phyloP scores from a whole-genome alignment of 53 echinoderm and acorn worm genomes.

The Actinopyga echinites region DNA sequence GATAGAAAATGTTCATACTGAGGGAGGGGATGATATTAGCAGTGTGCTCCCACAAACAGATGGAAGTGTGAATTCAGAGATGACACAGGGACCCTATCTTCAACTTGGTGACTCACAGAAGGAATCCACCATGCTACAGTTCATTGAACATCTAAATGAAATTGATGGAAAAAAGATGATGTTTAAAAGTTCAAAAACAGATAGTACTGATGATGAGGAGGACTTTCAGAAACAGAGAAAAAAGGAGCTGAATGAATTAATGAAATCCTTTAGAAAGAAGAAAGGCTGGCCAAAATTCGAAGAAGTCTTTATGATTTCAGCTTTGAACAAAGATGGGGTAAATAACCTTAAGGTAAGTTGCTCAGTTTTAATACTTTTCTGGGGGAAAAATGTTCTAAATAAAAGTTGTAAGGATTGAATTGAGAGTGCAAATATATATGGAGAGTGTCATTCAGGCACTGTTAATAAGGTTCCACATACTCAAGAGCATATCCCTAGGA shows the following conservation, averaged over 20 bases:
- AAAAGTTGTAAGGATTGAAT: too few relatives aligned
- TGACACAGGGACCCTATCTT: too few relatives aligned
- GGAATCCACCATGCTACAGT: neutral
- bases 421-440: too few relatives aligned
- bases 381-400: too few relatives aligned
- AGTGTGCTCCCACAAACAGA: too few relatives aligned
- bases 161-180: neutral
- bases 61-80: too few relatives aligned
- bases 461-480: too few relatives aligned
- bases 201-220: neutral
- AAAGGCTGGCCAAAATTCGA: conserved; percentile 79
- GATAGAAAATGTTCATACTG: too few relatives aligned
- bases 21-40: too few relatives aligned
- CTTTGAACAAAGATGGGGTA: conserved; percentile 75
- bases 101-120: conserved; percentile 26
- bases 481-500: too few relatives aligned
- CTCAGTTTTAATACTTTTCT: neutral
- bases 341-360: conserved; percentile 70
- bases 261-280: conserved; percentile 47
- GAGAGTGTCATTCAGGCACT: too few relatives aligned
- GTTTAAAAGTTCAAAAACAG: neutral
- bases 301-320: conserved; percentile 88
- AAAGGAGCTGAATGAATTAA: conserved; percentile 41
- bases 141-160: neutral
- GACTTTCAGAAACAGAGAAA: conserved; percentile 23